Percentiles rank a stretch among this genome's conserved stretches.
Conservation (phyloP, 2,888 invertebrate species). For the Pilophorus perplexus region DNA sequence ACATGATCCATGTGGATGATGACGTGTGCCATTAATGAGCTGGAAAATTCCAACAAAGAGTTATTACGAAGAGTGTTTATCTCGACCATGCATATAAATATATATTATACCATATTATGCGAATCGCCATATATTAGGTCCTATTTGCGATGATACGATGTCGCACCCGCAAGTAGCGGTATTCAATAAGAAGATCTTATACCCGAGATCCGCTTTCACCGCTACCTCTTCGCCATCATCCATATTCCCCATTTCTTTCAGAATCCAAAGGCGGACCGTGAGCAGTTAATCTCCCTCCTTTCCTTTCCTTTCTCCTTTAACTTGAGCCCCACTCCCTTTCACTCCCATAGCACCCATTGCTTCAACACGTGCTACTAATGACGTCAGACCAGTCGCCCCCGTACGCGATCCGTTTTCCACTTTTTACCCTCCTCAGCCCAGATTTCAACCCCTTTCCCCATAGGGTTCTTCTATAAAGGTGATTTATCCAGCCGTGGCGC, state of each 20-base stretch:
- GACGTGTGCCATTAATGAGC: too few relatives aligned
- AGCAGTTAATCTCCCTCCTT: constrained; percentile 27
- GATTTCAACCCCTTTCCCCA: constrained; percentile 20
- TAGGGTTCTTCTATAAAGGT: constrained; percentile 34
- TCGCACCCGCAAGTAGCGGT: not conserved
- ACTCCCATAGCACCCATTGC: too few relatives aligned
- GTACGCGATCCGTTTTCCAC: not conserved
- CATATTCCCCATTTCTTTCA: not conserved
- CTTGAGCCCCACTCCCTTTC: too few relatives aligned
- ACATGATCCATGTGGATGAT: too few relatives aligned
- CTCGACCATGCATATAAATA: too few relatives aligned
- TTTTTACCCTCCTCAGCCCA: not conserved
- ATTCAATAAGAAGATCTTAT: constrained; percentile 25
- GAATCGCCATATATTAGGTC: not conserved
- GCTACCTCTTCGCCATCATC: not conserved
- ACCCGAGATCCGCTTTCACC: not conserved
- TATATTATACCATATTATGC: too few relatives aligned
- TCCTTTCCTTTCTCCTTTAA: not conserved
- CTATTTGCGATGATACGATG: too few relatives aligned
- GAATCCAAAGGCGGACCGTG: not conserved
- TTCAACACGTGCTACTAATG: constrained; percentile 36
- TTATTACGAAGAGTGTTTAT: too few relatives aligned
- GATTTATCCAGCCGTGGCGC: constrained; percentile 34
- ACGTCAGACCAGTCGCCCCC: constrained; percentile 12
- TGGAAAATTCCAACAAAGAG: too few relatives aligned